phyloP scores from a whole-genome alignment of 2,888 invertebrate genomes.

The Corbicula japonica region DNA sequence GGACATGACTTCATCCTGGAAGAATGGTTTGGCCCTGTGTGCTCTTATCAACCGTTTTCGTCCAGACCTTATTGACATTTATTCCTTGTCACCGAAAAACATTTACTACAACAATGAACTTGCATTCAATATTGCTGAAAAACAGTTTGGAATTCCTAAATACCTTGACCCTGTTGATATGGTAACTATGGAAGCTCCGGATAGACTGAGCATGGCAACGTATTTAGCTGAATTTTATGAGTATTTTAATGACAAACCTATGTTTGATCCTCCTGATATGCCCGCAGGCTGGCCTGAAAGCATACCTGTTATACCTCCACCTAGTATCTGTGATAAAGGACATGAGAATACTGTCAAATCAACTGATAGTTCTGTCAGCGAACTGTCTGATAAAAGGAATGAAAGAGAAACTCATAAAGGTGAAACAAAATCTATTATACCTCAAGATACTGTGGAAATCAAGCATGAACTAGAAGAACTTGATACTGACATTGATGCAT shows the following conservation, averaged over 20 bases:
- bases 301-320: constrained; percentile 3
- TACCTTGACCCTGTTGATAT: constrained; percentile 62
- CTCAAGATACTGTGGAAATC: constrained; percentile 1
- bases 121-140: constrained; percentile 57
- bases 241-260: constrained; percentile 55
- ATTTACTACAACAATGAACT: constrained; percentile 60
- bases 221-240: constrained; percentile 62
- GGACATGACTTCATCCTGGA: constrained; percentile 65
- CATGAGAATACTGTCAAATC: constrained; percentile 4
- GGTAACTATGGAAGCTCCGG: constrained; percentile 54
- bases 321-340: not conserved
- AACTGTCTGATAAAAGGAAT: not conserved
- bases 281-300: constrained; percentile 35
- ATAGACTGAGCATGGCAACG: constrained; percentile 61
- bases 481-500: constrained; percentile 49
- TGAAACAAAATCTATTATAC: not conserved
- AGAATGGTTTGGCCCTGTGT: constrained; percentile 64
- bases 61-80: constrained; percentile 61
- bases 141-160: constrained; percentile 55
- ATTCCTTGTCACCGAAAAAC: constrained; percentile 53
- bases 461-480: constrained; percentile 2
- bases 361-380: not conserved
- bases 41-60: constrained; percentile 61
- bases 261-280: constrained; percentile 52
- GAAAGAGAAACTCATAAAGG: not conserved